phyloP scores from a whole-genome alignment of 2,888 invertebrate genomes.

The Cataglyphis livida region DNA sequence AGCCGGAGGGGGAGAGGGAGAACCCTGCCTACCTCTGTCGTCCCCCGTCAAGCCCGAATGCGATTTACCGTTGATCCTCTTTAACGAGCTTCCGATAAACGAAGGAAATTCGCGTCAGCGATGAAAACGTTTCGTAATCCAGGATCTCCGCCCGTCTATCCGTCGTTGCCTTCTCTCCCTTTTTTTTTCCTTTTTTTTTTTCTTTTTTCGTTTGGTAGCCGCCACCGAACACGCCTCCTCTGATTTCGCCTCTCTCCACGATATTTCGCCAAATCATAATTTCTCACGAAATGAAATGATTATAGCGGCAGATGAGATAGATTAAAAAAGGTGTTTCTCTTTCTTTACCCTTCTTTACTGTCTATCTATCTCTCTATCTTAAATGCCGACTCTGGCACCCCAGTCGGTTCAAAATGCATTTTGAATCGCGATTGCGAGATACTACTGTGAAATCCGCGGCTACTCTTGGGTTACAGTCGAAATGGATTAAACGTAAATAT shows the following conservation, averaged over 20 bases:
- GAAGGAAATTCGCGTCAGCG: constrained; percentile 71
- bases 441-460: constrained; percentile 36
- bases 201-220: neutral
- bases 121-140: constrained; percentile 71
- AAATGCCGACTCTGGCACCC: neutral
- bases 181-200: neutral
- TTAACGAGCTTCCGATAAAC: constrained; percentile 75
- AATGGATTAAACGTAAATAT: constrained; percentile 56
- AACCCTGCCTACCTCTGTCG: constrained; percentile 18
- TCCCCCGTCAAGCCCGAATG: constrained; percentile 57
- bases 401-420: constrained; percentile 7
- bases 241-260: constrained; percentile 24
- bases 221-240: constrained; percentile 24
- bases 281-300: constrained; percentile 45
- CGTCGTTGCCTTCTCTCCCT: constrained; percentile 13
- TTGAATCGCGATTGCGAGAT: constrained; percentile 48
- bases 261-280: constrained; percentile 39
- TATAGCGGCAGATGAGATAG: constrained; percentile 33
- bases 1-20: neutral
- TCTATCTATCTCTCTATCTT: constrained; percentile 12
- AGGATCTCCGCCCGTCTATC: constrained; percentile 64
- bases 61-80: constrained; percentile 73
- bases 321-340: constrained; percentile 36
- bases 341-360: too few relatives aligned
- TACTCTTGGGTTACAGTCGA: constrained; percentile 37